Conservation (phyloP, 2,888 invertebrate genomes). For the Gryllus longicercus region DNA sequence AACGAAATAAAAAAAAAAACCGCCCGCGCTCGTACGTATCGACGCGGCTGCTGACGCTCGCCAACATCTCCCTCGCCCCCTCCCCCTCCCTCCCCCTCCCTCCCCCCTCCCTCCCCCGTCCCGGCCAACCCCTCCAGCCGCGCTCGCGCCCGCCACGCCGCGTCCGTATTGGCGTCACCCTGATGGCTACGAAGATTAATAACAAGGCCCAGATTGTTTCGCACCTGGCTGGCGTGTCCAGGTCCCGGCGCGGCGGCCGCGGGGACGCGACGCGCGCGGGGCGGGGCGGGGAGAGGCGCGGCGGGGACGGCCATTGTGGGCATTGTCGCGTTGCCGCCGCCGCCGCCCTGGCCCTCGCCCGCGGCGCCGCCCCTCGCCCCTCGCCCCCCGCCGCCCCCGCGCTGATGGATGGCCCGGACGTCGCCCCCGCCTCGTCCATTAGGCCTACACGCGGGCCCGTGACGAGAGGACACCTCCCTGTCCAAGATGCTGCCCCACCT, state of each 20-base stretch:
- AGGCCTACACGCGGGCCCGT: neutral
- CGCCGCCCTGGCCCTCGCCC: neutral
- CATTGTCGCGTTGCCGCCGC: neutral
- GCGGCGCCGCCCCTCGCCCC: neutral
- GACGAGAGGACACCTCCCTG: neutral
- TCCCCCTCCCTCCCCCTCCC: neutral
- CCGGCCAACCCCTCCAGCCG: neutral
- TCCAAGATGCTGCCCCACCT: neutral
- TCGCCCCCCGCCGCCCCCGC: neutral
- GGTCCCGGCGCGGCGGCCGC: neutral
- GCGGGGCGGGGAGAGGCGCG: neutral
- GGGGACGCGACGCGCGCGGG: neutral
- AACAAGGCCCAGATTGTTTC: neutral
- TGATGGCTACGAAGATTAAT: constrained; percentile 17
- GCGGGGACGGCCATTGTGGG: neutral
- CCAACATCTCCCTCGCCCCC: neutral
- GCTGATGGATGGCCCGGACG: constrained; percentile 5
- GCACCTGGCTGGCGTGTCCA: neutral
- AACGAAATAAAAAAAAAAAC: neutral
- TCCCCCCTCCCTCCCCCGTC: too few relatives aligned
- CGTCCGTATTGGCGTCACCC: neutral
- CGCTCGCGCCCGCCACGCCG: neutral
- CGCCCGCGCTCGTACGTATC: too few relatives aligned
- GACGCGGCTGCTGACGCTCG: too few relatives aligned
- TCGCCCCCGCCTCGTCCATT: constrained; percentile 6